Percentiles rank a stretch among this genome's conserved stretches.
phyloP scores from a whole-genome alignment of 1,140 invertebrate genomes.

The Contarinia nasturtii region DNA sequence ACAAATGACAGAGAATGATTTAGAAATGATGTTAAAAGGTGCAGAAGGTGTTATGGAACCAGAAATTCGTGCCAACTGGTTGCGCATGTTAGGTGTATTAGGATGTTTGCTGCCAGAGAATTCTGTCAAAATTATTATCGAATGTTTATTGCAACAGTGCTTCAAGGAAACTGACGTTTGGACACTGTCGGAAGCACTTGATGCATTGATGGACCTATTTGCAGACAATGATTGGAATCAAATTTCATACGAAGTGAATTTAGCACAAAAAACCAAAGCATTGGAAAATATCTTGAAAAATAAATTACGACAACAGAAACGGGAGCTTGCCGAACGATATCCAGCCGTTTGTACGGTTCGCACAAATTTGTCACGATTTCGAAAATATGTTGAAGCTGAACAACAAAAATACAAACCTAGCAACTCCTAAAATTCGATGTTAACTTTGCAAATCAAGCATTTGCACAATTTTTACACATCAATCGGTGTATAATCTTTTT shows the following conservation, averaged over 20 bases:
- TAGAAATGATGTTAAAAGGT: constrained; percentile 33
- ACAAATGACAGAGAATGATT: constrained; percentile 19
- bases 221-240: constrained; percentile 51
- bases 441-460: not conserved
- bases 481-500: not conserved
- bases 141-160: constrained; percentile 10
- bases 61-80: constrained; percentile 43
- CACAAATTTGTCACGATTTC: constrained; percentile 47
- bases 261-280: constrained; percentile 34
- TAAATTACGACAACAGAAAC: constrained; percentile 44
- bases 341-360: constrained; percentile 45
- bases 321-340: constrained; percentile 39
- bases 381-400: constrained; percentile 38
- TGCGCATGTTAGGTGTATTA: constrained; percentile 44
- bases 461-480: not conserved
- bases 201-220: constrained; percentile 57
- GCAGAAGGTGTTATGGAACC: constrained; percentile 30
- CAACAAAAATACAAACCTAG: constrained; percentile 4
- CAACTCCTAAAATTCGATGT: not conserved
- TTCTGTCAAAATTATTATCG: constrained; percentile 16
- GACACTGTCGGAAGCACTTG: constrained; percentile 51
- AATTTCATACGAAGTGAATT: constrained; percentile 36
- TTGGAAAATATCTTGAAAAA: constrained; percentile 39
- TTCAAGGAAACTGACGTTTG: constrained; percentile 30
- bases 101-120: constrained; percentile 19